Conservation (phyloP, 2,888 invertebrate species). For the Netelia virgata region DNA sequence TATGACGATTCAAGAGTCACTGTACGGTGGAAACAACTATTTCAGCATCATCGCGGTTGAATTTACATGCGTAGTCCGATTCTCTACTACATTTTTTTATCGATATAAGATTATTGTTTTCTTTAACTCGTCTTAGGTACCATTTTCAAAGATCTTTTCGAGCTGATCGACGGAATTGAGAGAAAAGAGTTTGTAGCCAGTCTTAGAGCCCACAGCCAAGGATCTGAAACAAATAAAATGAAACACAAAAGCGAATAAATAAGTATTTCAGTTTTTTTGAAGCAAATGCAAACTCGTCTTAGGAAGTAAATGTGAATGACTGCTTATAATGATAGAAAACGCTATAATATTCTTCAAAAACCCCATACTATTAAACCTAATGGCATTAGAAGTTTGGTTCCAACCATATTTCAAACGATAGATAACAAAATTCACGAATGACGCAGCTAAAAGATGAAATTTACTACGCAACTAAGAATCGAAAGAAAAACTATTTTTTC, state of each 20-base stretch:
- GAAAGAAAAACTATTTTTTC: conserved; percentile 20
- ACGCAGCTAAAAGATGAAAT: not conserved
- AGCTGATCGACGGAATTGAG: conserved; percentile 93
- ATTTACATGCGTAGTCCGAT: too few species aligned
- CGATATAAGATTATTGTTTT: not conserved
- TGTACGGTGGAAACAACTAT: too few species aligned
- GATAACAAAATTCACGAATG: not conserved
- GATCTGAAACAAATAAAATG: conserved; percentile 88
- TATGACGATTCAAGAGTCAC: not conserved
- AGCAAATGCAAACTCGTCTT: not conserved
- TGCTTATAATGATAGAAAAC: too few species aligned
- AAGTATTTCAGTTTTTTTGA: not conserved
- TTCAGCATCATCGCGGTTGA: too few species aligned
- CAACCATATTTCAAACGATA: not conserved
- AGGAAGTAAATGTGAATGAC: too few species aligned
- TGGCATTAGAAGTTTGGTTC: not conserved
- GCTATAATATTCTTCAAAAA: not conserved
- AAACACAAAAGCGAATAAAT: not conserved
- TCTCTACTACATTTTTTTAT: too few species aligned
- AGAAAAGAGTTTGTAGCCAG: conserved; percentile 95
- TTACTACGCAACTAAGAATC: not conserved
- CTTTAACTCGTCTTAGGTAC: conserved; percentile 81
- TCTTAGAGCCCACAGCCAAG: conserved; percentile 95
- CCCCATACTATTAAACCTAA: not conserved
- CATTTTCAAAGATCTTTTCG: conserved; percentile 95